These are phyloP conservation scores for Rhadinocentrus ornatus DNA, from an alignment of 2,797 vertebrate species.

Conservation along the genomic window DNA sequence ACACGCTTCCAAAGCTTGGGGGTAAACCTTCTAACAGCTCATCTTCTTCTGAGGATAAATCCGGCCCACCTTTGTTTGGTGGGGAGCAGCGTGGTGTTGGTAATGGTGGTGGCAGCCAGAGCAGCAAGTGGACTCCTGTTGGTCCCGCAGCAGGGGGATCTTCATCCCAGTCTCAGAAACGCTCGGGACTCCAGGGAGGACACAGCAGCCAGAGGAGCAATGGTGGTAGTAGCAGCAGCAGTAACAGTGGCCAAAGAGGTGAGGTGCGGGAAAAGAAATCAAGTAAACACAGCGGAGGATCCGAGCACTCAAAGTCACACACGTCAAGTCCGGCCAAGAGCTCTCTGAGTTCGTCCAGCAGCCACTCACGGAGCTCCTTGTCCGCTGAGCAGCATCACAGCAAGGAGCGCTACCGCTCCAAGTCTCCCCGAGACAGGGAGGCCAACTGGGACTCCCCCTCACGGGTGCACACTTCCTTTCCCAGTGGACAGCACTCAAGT, in stretches of 20 bases:
- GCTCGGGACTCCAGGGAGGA: constrained; percentile 86
- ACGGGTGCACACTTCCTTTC: constrained; percentile 89
- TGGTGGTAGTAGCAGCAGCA: constrained; percentile 75
- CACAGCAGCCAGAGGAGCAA: constrained; percentile 84
- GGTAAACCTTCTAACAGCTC: constrained; percentile 88
- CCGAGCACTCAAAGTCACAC: constrained; percentile 93
- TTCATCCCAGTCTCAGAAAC: constrained; percentile 90
- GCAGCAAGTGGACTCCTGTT: constrained; percentile 98
- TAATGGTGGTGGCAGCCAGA: constrained; percentile 88
- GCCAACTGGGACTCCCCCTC: constrained; percentile 98
- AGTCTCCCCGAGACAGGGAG: constrained; percentile 94
- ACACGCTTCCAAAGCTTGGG: constrained; percentile 91
- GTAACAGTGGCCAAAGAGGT: constrained; percentile 88
- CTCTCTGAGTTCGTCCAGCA: constrained; percentile 84
- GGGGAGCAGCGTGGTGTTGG: constrained; percentile 87
- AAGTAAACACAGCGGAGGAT: constrained; percentile 88
- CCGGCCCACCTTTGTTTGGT: constrained; percentile 86
- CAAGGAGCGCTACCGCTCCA: constrained; percentile 94
- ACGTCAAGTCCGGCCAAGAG: constrained; percentile 92
- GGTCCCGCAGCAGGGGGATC: constrained; percentile 89
- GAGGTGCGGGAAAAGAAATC: constrained; percentile 89
- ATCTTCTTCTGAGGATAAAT: constrained; percentile 91
- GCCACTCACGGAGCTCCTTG: constrained; percentile 88
- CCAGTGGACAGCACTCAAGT: constrained; percentile 91
- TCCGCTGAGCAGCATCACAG: constrained; percentile 91